phyloP scores from a whole-genome alignment of 2,797 vertebrate genomes.

The Siniperca scherzeri region DNA sequence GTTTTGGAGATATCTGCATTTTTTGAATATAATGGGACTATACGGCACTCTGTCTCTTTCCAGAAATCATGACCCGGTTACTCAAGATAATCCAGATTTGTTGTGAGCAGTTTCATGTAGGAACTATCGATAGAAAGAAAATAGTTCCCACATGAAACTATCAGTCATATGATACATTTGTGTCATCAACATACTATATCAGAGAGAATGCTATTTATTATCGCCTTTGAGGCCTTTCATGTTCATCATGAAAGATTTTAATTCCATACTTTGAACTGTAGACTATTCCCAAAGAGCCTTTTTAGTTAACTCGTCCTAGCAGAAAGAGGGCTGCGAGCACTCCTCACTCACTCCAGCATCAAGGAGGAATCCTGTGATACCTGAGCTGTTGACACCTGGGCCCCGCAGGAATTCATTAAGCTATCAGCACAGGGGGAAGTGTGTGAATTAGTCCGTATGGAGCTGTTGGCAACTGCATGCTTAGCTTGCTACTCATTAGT shows the following conservation, averaged over 20 bases:
- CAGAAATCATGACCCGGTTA: no score
- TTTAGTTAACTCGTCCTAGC: neutral
- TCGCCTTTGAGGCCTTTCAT: no score
- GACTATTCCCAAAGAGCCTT: neutral
- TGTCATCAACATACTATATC: no score
- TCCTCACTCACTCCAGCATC: neutral
- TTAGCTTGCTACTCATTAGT: slow-evolving; percentile 40
- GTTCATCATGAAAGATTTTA: neutral
- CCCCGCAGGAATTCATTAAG: slow-evolving; percentile 55
- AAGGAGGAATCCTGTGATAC: slow-evolving; percentile 7
- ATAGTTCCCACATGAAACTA: no score
- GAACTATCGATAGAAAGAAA: no score
- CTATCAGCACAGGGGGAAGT: slow-evolving; percentile 24
- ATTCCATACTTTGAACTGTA: neutral
- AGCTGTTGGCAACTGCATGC: slow-evolving; percentile 28
- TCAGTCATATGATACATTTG: no score
- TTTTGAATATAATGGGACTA: no score
- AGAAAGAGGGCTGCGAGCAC: neutral
- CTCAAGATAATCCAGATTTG: no score
- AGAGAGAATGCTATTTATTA: no score
- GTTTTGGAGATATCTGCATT: no score
- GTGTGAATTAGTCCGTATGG: slow-evolving; percentile 37
- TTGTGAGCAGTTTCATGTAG: no score
- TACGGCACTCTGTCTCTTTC: no score
- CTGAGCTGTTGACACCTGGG: slow-evolving; percentile 13